Evolutionary conservation across 2,888 invertebrate genomes (phyloP).

Genomic region (Elegia similella): DNA sequence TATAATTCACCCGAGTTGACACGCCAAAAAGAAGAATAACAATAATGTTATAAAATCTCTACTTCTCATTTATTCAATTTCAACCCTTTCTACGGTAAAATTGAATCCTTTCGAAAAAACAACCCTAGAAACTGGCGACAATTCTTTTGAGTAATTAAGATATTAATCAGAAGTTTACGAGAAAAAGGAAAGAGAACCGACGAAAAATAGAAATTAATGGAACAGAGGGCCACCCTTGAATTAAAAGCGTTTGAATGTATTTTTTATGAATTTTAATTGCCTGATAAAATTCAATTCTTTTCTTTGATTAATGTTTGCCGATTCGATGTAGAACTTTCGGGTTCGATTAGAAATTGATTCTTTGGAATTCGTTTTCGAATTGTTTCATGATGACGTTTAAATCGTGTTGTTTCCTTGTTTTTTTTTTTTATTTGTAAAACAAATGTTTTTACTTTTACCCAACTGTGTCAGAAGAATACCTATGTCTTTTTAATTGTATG

Average conservation of each 20-base stretch:
- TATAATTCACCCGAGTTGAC: no score
- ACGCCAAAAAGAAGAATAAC: no score
- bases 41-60: not conserved
- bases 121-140: slow-evolving; percentile 11
- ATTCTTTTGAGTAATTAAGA: slow-evolving; percentile 23
- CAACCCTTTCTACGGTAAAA: not conserved
- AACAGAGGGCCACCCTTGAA: slow-evolving; percentile 38
- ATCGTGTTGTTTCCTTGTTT: no score
- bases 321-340: slow-evolving; percentile 1
- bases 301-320: slow-evolving; percentile 33
- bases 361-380: slow-evolving; percentile 8
- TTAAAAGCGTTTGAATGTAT: slow-evolving; percentile 35
- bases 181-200: slow-evolving; percentile 22
- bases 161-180: slow-evolving; percentile 24
- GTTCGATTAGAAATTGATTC: slow-evolving; percentile 2
- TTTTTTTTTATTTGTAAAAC: no score
- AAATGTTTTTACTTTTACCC: no score
- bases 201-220: slow-evolving; percentile 31
- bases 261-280: slow-evolving; percentile 59
- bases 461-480: no score
- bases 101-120: slow-evolving; percentile 10
- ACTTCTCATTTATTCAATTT: not conserved
- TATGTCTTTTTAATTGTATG: no score
- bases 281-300: slow-evolving; percentile 54
- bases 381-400: not conserved